A percentile compares a stretch with the other conserved stretches of the same genome.
These are phyloP conservation scores for Oikopleura dioica DNA, from an alignment of 23 tunicate species.

Conservation along the genomic window DNA sequence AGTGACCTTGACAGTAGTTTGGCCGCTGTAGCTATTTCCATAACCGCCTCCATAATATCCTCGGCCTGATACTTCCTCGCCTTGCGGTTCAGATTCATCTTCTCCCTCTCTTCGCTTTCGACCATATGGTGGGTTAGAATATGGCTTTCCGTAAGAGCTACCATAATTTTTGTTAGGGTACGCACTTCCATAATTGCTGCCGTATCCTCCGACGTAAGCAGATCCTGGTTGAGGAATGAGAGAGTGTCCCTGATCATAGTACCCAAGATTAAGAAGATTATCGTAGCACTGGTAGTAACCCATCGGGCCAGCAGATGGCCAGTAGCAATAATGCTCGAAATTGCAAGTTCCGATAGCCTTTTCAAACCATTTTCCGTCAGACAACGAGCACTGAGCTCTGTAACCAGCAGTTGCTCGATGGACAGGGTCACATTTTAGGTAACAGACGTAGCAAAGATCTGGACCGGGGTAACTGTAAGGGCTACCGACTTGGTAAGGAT, in stretches of 20 bases:
- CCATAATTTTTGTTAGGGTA: background rate
- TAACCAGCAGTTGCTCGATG: background rate
- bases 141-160: background rate
- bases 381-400: background rate
- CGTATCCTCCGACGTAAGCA: background rate
- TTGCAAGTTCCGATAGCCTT: background rate
- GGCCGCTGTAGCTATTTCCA: background rate
- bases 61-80: background rate
- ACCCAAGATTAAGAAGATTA: background rate
- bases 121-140: too few species aligned
- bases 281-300: background rate
- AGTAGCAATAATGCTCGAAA: background rate
- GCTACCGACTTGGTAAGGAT: background rate
- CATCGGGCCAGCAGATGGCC: constrained; percentile 11
- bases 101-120: background rate
- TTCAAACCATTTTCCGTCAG: constrained; percentile 9
- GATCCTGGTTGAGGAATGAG: too few species aligned
- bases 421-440: background rate
- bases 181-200: background rate
- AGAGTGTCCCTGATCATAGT: background rate
- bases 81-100: background rate
- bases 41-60: background rate
- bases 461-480: too few species aligned
- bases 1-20: background rate
- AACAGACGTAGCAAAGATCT: background rate